Base-by-base conservation (phyloP, 2,888 invertebrate genomes). In the Drosophila fungiperda region DNA sequence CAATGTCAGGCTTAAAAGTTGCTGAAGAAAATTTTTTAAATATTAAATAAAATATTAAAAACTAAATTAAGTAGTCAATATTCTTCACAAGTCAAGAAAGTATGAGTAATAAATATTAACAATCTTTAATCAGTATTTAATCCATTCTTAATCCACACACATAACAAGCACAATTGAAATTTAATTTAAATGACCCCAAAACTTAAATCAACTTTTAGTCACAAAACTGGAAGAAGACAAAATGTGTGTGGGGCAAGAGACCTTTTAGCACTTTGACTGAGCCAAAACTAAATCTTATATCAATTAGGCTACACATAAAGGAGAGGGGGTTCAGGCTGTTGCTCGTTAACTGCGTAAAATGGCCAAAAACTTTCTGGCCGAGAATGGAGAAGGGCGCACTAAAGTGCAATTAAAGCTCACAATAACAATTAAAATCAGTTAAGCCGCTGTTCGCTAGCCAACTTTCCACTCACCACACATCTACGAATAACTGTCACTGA, bases 381-480 rank as follows among this genome's bases (percentile, higher is more conserved):
- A 58, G 60, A 54, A 52, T 1, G 8, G 5, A 17, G 26, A n/a
- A 35, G 68, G 59, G 23, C 69, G 58, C 65, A 73, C 74, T 42
- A 60, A 68, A 81, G 68, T 65, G 77, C 81, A 83, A 88, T 90
- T 86, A 86, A 78, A 81, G 82, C 66, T 59, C 55, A 76, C 79
- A 71, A 84, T 89, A 84, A 89, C 87, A 87, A 87, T 87, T 87
- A 90, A 87, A 90, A 90, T 90, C 90, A 89, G 80, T 87, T 87
- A 82, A 87, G 67, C 70, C 65, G 36, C 23, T 50, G 50, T 66
- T 64, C 29, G 62, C 63, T 23, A 67, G 78, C 69, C 48, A 75
- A 76, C 78, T 82, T 83, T 65, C 61, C 35, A 55, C 68, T 15
- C 53, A n/a, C 52, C 45, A 23, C 62, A 59, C 50, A 59, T 59